A percentile compares a stretch with the other conserved stretches of the same genome.
Conservation (phyloP, 2,888 invertebrate genomes). For the Phyllotreta cruciferae region DNA sequence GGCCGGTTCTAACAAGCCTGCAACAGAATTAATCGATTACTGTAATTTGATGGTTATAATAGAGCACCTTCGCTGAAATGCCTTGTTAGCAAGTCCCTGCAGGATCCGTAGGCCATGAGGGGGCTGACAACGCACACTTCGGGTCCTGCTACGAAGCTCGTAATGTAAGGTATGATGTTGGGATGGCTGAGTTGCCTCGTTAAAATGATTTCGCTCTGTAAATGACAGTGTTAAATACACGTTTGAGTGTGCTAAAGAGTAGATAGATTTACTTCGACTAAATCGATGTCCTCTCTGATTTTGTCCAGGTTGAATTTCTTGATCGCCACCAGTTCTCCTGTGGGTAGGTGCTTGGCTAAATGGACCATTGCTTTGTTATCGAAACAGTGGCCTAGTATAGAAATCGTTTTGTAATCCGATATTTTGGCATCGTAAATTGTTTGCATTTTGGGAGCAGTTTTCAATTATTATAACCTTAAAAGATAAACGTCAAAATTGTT, state of each 20-base stretch:
- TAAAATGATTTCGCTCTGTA: conserved; percentile 77
- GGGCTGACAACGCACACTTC: conserved; percentile 84
- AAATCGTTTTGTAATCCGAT: conserved; percentile 71
- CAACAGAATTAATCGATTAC: background rate
- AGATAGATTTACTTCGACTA: conserved; percentile 66
- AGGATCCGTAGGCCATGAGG: conserved; percentile 85
- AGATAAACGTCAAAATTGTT: too few relatives aligned
- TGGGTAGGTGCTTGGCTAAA: conserved; percentile 72
- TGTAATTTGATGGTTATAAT: background rate
- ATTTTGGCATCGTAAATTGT: conserved; percentile 63
- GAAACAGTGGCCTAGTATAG: conserved; percentile 73
- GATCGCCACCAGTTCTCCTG: conserved; percentile 72
- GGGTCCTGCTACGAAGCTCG: conserved; percentile 78
- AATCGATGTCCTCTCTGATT: conserved; percentile 67
- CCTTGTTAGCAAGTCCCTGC: conserved; percentile 77
- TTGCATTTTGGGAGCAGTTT: conserved; percentile 20
- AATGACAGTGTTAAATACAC: conserved; percentile 1
- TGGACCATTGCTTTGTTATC: conserved; percentile 75
- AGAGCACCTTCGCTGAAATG: conserved; percentile 69
- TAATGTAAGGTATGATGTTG: conserved; percentile 77
- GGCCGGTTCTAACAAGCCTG: conserved; percentile 82
- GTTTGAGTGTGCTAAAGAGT: background rate
- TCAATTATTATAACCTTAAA: too few relatives aligned
- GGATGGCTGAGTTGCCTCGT: conserved; percentile 80
- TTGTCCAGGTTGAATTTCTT: conserved; percentile 81